Evolutionary conservation across 1,140 invertebrate species (phyloP).

Genomic region (Brachionus paranguensis): DNA sequence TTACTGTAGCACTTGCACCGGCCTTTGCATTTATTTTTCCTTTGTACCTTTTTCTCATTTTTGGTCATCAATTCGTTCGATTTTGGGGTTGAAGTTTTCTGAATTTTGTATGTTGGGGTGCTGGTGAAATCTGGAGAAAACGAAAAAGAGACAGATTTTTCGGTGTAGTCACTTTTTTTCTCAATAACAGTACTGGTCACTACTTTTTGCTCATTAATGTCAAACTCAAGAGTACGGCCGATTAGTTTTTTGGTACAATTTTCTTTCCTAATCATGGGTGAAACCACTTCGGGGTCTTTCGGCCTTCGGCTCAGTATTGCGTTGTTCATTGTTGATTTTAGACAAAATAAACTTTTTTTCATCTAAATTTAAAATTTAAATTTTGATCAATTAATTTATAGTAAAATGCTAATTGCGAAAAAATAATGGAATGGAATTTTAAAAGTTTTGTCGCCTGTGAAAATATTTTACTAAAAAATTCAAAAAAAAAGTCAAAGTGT

Average conservation of each 20-base stretch:
- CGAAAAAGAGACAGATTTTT: not conserved
- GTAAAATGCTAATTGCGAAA: not conserved
- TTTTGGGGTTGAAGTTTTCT: not conserved
- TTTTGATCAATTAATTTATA: not conserved
- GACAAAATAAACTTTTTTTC: not conserved
- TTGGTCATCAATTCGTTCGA: not conserved
- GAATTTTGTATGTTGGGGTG: not conserved
- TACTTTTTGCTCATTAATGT: not conserved
- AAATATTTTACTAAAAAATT: not conserved
- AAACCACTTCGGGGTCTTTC: not conserved
- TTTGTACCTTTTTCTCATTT: not conserved
- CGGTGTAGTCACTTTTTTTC: not conserved
- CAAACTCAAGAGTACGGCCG: not conserved
- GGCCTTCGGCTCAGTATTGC: not conserved
- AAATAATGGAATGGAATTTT: constrained; percentile 2
- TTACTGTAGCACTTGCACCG: not conserved
- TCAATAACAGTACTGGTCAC: not conserved
- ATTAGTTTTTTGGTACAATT: not conserved
- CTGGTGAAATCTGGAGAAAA: constrained; percentile 6
- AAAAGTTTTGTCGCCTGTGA: constrained; percentile 11
- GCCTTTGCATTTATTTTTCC: not conserved
- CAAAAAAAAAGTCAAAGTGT: not conserved
- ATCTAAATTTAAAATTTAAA: not conserved
- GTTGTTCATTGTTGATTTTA: not conserved
- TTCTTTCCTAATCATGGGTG: not conserved